Evolutionary conservation across 1,140 invertebrate species (phyloP).

Genomic region (Meloidogyne chitwoodi): DNA sequence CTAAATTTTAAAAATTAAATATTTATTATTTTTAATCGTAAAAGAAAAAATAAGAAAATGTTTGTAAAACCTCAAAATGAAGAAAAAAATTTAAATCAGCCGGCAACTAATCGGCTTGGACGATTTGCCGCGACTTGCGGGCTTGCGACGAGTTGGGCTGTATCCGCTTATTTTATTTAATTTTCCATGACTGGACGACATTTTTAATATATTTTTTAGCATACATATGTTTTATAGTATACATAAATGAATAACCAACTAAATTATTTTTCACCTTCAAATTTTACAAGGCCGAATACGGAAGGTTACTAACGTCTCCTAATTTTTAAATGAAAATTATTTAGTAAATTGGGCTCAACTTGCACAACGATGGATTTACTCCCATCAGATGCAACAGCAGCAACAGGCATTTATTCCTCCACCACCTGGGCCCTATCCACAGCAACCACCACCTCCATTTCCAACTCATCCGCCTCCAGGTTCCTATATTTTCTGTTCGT

Average conservation of each 20-base stretch:
- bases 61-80: background rate
- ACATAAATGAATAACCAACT: constrained; percentile 13
- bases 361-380: constrained; percentile 32
- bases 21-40: too few species aligned
- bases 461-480: background rate
- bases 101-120: too few species aligned
- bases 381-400: constrained; percentile 13
- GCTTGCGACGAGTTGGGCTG: too few species aligned
- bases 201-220: too few species aligned
- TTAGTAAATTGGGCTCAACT: constrained; percentile 37
- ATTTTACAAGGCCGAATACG: background rate
- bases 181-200: too few species aligned
- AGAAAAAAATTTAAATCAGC: too few species aligned
- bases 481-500: background rate
- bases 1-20: too few species aligned
- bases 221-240: too few species aligned
- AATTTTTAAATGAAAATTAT: background rate
- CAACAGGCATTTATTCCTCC: background rate
- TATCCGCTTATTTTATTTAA: too few species aligned
- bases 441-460: constrained; percentile 12
- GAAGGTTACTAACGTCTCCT: background rate
- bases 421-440: constrained; percentile 2
- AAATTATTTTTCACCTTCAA: constrained; percentile 5
- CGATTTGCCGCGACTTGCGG: too few species aligned
- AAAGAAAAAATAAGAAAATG: constrained; percentile 6